These are phyloP conservation scores for Apaloderma vittatum DNA, from an alignment of 2,113 vertebrate species.

Conservation along the genomic window DNA sequence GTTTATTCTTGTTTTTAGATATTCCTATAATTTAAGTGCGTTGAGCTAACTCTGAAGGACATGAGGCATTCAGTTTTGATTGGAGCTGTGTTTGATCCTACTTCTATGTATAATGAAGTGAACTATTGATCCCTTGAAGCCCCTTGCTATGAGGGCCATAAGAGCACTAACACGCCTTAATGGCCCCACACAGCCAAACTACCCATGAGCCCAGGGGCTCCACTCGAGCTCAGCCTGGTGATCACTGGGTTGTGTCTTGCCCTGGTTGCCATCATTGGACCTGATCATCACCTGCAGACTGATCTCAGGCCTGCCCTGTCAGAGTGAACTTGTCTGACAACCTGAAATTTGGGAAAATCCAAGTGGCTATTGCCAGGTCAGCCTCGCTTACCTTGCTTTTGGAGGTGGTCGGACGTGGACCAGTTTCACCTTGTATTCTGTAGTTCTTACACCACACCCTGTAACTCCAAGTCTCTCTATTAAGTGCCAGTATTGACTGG, in stretches of 20 bases:
- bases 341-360: neutral
- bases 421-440: neutral
- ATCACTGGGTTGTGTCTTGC: neutral
- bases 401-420: no score
- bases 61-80: neutral
- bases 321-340: neutral
- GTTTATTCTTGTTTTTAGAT: neutral
- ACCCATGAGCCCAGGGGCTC: neutral
- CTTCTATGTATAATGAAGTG: neutral
- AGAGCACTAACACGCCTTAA: neutral
- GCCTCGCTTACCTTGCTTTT: neutral
- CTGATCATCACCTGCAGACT: neutral
- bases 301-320: neutral
- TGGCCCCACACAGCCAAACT: neutral
- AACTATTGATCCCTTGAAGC: neutral
- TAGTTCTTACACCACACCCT: neutral
- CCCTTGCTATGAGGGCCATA: neutral
- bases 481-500: neutral
- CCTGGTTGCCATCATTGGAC: neutral
- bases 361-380: neutral
- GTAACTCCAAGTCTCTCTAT: neutral
- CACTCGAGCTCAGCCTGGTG: neutral
- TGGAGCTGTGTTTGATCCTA: neutral
- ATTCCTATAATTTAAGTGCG: neutral
- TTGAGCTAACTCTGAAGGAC: neutral